Evolutionary conservation across 2,888 invertebrate species (phyloP).

Genomic region (Sminthurinus aureus): DNA sequence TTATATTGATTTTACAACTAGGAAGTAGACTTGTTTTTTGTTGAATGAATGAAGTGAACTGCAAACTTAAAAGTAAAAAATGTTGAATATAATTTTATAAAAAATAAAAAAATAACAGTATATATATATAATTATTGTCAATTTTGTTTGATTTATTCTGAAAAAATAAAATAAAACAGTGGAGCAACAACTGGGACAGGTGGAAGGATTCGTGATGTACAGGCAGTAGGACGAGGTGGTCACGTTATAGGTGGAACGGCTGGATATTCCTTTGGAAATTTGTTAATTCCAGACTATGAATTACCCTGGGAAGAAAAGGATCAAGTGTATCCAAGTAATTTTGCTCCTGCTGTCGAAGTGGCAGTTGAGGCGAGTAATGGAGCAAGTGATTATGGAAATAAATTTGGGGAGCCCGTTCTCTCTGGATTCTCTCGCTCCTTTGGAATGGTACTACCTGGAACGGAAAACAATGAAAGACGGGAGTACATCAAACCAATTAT

Average conservation of each 20-base stretch:
- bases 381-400: slow-evolving; percentile 98
- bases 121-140: no score
- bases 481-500: slow-evolving; percentile 99
- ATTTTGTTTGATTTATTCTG: no score
- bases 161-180: slow-evolving; percentile 67
- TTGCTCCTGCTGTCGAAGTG: slow-evolving; percentile 88
- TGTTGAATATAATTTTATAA: neutral
- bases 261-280: slow-evolving; percentile 94
- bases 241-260: slow-evolving; percentile 95
- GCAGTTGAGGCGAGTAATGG: slow-evolving; percentile 96
- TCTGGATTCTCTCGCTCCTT: slow-evolving; percentile 91
- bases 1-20: no score
- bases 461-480: slow-evolving; percentile 70
- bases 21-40: no score
- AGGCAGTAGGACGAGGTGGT: slow-evolving; percentile 93
- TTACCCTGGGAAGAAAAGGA: slow-evolving; percentile 84
- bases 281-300: slow-evolving; percentile 85
- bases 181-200: slow-evolving; percentile 98
- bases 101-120: slow-evolving; percentile 68
- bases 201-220: slow-evolving; percentile 92
- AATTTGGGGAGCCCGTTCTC: slow-evolving; percentile 96
- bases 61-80: no score
- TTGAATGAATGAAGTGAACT: no score
- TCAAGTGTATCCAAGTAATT: slow-evolving; percentile 83
- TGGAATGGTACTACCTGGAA: slow-evolving; percentile 72